Percentiles rank a stretch among this genome's conserved stretches.
Conservation (phyloP, 2,888 invertebrate species). For the Ectemnius cavifrons region DNA sequence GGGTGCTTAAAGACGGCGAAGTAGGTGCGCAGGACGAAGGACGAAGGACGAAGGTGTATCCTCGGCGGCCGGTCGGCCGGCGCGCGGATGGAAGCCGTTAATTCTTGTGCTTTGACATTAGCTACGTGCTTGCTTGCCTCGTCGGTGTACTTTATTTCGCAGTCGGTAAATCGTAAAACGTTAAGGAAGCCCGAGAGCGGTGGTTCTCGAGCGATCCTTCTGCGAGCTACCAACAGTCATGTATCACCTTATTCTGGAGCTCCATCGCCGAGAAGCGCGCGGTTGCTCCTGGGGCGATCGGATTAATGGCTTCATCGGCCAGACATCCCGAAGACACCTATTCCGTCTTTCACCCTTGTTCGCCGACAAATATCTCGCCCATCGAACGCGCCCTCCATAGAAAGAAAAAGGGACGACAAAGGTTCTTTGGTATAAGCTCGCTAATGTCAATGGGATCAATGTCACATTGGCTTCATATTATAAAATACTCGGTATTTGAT, state of each 20-base stretch:
- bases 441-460: no score
- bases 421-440: neutral
- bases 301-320: constrained; percentile 54
- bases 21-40: constrained; percentile 32
- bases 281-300: constrained; percentile 10
- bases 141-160: constrained; percentile 51
- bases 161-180: constrained; percentile 54
- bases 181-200: constrained; percentile 27
- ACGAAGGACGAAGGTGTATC: constrained; percentile 36
- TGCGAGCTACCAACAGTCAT: constrained; percentile 34
- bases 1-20: constrained; percentile 15
- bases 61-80: constrained; percentile 15
- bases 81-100: constrained; percentile 50
- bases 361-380: constrained; percentile 2
- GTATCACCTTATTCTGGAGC: constrained; percentile 33
- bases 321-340: constrained; percentile 13
- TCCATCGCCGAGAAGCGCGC: neutral
- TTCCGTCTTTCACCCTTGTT: no score
- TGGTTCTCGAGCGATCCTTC: constrained; percentile 32
- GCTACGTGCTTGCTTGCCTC: constrained; percentile 47
- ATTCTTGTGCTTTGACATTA: constrained; percentile 57
- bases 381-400: no score
- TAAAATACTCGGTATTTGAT: no score
- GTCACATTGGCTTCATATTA: no score
- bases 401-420: no score